Evolutionary conservation across 2,113 vertebrate genomes (phyloP), one percentile per base, ranked within the genome.

Genomic region (Lota lota): DNA sequence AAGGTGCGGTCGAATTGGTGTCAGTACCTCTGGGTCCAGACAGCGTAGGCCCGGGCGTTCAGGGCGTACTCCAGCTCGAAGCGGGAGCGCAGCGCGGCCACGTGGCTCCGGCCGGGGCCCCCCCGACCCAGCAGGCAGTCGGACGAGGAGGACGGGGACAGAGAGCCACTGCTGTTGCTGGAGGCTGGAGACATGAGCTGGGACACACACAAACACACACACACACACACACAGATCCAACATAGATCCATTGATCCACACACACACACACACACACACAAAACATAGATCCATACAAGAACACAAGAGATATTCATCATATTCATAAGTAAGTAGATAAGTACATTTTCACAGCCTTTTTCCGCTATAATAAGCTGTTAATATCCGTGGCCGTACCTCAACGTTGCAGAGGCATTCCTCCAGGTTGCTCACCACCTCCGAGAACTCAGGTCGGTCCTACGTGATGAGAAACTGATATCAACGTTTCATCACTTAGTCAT

Each of bases 101-200:
- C 95, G 0, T 96, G 96, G 71, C 95, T 97, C 17, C 94, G 92
- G 0, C 95, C 92, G 0, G 96, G 95, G 0, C 94, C 93, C 0
- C 91, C 93, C 0, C 92, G 90, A 0, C 87, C 90, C 0, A 79
- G 79, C n/a, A 98, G 91, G 12, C 95, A 96, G 85, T 97, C 95
- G 0, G 94, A 95, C 4, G 95, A 99, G 0, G 94, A 93, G 1
- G 94, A 96, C 20, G 96, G 96, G 0, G 95, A 99, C 66, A 97
- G 90, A 21, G 96, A 98, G 1, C 95, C 95, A 0, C 95, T 98
- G 90, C 96, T 98, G 83, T 95, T 98, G 83, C 96, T 97, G 63
- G 95, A 98, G 47, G 93, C 92, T 11, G 95, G 96, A 73, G 96
- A 98, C 95, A 98, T 97, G 63, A 98, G 56, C 96, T 99, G 86